Conservation (phyloP, 1,140 invertebrate species). For the Agraylea sexmaculata region DNA sequence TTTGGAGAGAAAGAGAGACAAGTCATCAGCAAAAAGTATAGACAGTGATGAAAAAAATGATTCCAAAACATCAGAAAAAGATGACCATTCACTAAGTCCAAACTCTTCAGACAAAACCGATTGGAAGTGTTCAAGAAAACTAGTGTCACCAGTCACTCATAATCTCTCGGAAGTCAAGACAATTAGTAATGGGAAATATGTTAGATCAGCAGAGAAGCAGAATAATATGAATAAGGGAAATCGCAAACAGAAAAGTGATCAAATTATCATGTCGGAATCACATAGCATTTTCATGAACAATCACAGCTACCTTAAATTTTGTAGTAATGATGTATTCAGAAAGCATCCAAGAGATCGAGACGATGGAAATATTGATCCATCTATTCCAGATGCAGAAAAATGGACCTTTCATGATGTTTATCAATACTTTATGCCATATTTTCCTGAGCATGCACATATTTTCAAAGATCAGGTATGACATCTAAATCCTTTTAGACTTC, state of each 20-base stretch:
- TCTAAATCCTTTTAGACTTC: conserved; percentile 4
- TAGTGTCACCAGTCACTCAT: conserved; percentile 11
- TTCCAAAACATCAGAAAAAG: conserved; percentile 13
- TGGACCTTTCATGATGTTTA: conserved; percentile 76
- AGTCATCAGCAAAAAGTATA: conserved; percentile 13
- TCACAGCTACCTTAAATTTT: conserved; percentile 12
- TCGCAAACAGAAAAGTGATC: no score
- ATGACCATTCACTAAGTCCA: conserved; percentile 14
- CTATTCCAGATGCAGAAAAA: conserved; percentile 63
- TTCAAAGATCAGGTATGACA: conserved; percentile 64
- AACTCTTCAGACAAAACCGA: conserved; percentile 10
- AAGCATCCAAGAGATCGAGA: conserved; percentile 18
- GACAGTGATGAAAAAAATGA: conserved; percentile 17
- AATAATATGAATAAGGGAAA: no score
- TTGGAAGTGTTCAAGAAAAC: conserved; percentile 13
- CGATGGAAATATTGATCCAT: conserved; percentile 44
- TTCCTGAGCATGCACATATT: conserved; percentile 60
- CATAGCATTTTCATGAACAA: conserved; percentile 17
- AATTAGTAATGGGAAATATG: no score
- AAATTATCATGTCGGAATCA: no score
- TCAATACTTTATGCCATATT: conserved; percentile 62
- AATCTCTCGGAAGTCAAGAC: no score
- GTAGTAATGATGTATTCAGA: conserved; percentile 8
- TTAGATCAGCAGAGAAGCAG: no score
- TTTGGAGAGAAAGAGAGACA: conserved; percentile 10